These are phyloP conservation scores for Glyptemys insculpta DNA, from an alignment of 2,797 vertebrate species.

Conservation along the genomic window DNA sequence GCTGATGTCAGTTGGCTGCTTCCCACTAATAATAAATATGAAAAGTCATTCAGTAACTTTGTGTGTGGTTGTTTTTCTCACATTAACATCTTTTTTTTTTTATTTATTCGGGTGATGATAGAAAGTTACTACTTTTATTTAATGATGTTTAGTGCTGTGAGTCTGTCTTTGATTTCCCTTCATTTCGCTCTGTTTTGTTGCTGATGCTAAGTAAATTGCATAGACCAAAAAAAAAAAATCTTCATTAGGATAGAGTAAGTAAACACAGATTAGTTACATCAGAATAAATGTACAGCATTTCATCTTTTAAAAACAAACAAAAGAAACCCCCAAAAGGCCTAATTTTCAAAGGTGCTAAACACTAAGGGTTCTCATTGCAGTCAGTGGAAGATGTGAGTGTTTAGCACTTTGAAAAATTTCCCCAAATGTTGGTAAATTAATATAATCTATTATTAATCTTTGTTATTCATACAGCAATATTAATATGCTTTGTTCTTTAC, in stretches of 20 bases:
- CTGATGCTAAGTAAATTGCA: neutral
- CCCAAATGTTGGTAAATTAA: neutral
- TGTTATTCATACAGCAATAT: neutral
- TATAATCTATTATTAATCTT: neutral
- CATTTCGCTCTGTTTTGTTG: conserved; percentile 14
- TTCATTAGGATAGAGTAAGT: neutral
- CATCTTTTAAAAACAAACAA: neutral
- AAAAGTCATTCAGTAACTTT: neutral
- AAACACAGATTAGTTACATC: neutral
- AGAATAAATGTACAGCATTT: neutral
- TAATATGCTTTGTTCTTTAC: neutral
- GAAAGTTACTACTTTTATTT: conserved; percentile 15
- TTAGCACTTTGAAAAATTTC: neutral
- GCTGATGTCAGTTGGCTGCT: neutral
- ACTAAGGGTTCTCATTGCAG: neutral
- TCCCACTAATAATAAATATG: neutral
- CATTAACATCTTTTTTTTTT: neutral
- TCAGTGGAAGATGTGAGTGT: neutral
- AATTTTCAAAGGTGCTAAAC: neutral
- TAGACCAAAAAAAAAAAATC: neutral
- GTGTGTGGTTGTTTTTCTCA: neutral
- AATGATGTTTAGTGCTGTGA: neutral
- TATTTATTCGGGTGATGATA: neutral
- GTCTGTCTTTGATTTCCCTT: neutral
- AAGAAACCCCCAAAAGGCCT: neutral